phyloP scores from a whole-genome alignment of 2,113 vertebrate species.

The Acinonyx jubatus region DNA sequence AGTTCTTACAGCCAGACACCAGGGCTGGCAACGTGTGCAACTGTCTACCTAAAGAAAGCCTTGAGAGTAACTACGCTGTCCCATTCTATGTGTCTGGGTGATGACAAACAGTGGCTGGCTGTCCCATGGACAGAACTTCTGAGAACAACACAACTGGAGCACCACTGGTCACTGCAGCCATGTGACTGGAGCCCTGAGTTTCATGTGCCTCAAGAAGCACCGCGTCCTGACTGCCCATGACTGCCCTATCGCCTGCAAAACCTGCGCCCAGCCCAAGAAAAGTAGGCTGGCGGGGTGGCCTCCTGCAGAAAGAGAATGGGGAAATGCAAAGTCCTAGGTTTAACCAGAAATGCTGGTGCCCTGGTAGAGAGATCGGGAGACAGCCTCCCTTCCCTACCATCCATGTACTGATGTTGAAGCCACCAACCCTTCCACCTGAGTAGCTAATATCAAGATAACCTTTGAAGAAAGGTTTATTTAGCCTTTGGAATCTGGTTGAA shows the following conservation, averaged over 20 bases:
- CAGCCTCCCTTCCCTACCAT: background rate
- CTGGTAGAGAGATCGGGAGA: background rate
- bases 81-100: background rate
- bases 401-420: background rate
- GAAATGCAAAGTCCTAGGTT: accelerated
- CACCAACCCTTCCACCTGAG: background rate
- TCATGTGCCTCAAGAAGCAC: background rate
- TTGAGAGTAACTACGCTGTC: background rate
- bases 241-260: background rate
- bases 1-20: background rate
- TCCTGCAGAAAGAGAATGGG: background rate
- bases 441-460: background rate
- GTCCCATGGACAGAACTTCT: background rate
- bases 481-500: background rate
- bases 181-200: background rate
- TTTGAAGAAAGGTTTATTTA: background rate
- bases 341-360: background rate
- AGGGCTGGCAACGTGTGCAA: accelerated
- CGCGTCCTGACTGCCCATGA: no score
- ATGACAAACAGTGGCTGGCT: background rate
- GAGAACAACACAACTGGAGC: background rate
- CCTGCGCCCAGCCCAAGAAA: background rate
- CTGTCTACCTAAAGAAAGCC: background rate
- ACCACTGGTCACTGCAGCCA: background rate
- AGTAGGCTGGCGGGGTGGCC: accelerated